phyloP scores from a whole-genome alignment of 2,113 vertebrate species.

The Erythrocebus patas region DNA sequence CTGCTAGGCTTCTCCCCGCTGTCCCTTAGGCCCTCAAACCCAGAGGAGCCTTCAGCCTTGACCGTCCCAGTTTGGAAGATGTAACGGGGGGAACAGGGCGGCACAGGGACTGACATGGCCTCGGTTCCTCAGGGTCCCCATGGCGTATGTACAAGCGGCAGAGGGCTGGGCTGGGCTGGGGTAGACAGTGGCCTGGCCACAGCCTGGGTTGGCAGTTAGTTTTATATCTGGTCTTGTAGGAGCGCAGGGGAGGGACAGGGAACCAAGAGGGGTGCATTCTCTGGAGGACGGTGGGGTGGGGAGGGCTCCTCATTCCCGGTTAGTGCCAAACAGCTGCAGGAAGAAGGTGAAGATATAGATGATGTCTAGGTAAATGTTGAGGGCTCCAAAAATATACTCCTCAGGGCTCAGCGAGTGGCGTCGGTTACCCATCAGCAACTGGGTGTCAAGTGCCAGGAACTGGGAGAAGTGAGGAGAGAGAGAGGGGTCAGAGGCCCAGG shows the following conservation, averaged over 20 bases:
- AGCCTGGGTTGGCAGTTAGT: slow-evolving; percentile 39
- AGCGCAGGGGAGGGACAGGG: background rate
- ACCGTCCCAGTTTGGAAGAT: background rate
- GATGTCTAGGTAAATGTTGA: slow-evolving; percentile 95
- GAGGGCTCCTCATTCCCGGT: slow-evolving; percentile 82
- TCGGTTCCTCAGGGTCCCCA: background rate
- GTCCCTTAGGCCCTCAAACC: background rate
- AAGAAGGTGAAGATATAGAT: slow-evolving; percentile 96
- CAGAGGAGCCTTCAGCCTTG: background rate
- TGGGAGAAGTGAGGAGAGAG: slow-evolving; percentile 66
- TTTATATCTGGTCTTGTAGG: slow-evolving; percentile 52
- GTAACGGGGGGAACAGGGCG: background rate
- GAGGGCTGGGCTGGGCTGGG: background rate
- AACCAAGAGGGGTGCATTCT: slow-evolving; percentile 35
- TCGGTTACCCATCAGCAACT: slow-evolving; percentile 93
- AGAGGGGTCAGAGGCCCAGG: background rate
- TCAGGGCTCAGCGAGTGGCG: slow-evolving; percentile 91
- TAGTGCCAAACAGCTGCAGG: slow-evolving; percentile 93
- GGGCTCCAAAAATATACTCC: slow-evolving; percentile 96
- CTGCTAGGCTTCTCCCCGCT: background rate
- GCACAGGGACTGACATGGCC: background rate
- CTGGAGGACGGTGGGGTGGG: background rate
- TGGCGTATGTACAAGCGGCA: slow-evolving; percentile 74
- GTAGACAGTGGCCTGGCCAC: slow-evolving; percentile 53
- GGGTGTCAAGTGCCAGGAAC: slow-evolving; percentile 96